Base-by-base conservation (phyloP, 2,888 invertebrate genomes). In the Galeopsomyia nigrocyanea region DNA sequence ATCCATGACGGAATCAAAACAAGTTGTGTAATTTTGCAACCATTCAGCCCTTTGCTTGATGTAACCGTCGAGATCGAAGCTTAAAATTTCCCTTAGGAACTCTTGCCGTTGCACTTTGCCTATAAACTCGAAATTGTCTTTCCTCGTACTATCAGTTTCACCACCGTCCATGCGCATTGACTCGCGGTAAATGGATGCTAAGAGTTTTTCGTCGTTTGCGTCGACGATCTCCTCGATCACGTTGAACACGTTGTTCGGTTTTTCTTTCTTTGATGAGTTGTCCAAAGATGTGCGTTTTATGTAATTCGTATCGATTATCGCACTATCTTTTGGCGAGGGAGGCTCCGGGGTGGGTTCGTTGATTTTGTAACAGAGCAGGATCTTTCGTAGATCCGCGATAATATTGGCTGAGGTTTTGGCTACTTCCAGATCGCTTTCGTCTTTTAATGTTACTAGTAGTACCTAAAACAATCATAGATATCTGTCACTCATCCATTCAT, bases 371-470 rank as follows among this genome's bases (percentile, higher is more conserved):
- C 84, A 82, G 0, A 84, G 86, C 1, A 93, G 82, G 70, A 91
- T 89, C 7, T 88, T 84, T 10, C 89, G 83, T 13, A 92, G 80
- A 60, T 89, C 88, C 21, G 84, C 84, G 5, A 91, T 88, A 50
- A 92, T 88, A 19, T 83, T 79, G 1, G 91, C 88, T 0, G 93
- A 89, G 0, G 88, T 86, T 76, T 91, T 92, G 73, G 92, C 89
- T 0, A 94, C 93, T 79, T 92, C 92, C 0, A 92, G 87, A 83
- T 95, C 93, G 68, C 91, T 91, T 74, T 93, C 92, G 63, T 92
- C 91, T 56, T 90, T 87, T 6, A 94, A 83, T 0, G 93, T 89
- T 64, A 89, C 88, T 0, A 93, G 86, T 51, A 95, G 85, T 0
- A 93, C 84, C 86, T 87, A 79, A 78, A 71, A 47, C 47, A 21